These are phyloP conservation scores for Lasioglossum leucozonium DNA, from an alignment of 2,888 invertebrate species.

Conservation along the genomic window DNA sequence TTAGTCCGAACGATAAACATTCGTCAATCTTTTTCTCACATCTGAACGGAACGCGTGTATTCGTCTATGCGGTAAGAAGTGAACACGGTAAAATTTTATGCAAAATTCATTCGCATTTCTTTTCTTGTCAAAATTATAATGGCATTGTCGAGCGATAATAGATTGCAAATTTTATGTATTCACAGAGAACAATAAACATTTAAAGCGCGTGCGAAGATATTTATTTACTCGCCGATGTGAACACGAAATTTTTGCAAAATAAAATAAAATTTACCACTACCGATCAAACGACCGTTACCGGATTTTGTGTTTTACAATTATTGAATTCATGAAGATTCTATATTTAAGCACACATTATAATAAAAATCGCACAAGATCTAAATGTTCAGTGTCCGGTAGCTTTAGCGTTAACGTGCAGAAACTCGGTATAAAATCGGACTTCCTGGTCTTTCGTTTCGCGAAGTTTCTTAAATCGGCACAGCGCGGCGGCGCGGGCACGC, in stretches of 20 bases:
- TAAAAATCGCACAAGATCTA: too few relatives aligned
- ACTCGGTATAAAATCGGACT: background rate
- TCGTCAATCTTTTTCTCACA: background rate
- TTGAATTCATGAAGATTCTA: too few relatives aligned
- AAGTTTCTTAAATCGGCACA: constrained; percentile 5
- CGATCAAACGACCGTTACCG: too few relatives aligned
- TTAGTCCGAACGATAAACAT: background rate
- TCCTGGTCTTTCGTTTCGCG: background rate
- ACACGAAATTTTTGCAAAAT: too few relatives aligned
- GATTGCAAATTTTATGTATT: background rate
- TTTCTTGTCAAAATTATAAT: background rate
- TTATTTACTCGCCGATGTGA: too few relatives aligned
- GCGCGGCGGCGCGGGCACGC: background rate
- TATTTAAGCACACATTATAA: too few relatives aligned
- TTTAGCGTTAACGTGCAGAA: background rate
- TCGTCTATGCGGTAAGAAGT: background rate
- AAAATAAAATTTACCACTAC: too few relatives aligned
- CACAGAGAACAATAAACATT: background rate
- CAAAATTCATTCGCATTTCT: background rate
- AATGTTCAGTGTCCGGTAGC: too few relatives aligned
- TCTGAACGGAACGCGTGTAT: background rate
- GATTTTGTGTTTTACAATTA: too few relatives aligned
- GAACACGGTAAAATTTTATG: background rate
- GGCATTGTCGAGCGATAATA: background rate
- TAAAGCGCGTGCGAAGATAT: too few relatives aligned